Evolutionary conservation across 2,888 invertebrate species (phyloP).

Genomic region (Volucella zonaria): DNA sequence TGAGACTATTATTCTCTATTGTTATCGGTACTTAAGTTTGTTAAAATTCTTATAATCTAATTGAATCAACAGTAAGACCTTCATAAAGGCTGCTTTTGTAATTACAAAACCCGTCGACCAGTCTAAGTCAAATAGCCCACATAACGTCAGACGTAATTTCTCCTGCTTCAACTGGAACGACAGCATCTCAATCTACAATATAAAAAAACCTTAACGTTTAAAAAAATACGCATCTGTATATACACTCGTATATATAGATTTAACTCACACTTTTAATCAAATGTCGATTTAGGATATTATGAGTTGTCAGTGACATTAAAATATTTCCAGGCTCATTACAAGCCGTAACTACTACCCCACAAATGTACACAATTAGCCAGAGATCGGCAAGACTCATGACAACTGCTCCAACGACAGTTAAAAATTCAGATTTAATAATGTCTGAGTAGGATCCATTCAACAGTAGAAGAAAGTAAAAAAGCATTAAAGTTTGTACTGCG

Average conservation of each 20-base stretch:
- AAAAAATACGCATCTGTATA: too few relatives aligned
- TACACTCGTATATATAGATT: not conserved
- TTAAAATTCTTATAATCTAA: not conserved
- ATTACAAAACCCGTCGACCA: not conserved
- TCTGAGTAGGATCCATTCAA: not conserved
- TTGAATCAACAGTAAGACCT: not conserved
- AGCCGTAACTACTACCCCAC: not conserved
- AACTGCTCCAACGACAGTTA: not conserved
- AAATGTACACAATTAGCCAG: conserved; percentile 8
- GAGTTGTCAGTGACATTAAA: not conserved
- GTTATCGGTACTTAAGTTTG: too few relatives aligned
- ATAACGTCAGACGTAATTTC: not conserved
- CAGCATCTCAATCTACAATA: conserved; percentile 1
- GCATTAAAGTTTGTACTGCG: too few relatives aligned
- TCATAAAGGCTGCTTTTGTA: not conserved
- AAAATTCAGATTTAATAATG: not conserved
- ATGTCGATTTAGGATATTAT: not conserved
- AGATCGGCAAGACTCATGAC: not conserved
- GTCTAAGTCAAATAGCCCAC: conserved; percentile 5
- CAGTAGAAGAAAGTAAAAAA: too few relatives aligned
- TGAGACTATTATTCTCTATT: too few relatives aligned
- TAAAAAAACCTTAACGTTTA: not conserved
- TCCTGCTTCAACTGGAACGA: not conserved
- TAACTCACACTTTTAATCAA: conserved; percentile 14
- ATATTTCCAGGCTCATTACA: not conserved